Evolutionary conservation across 2,888 invertebrate species (phyloP), one percentile per base, ranked within the genome.

Genomic region (Apamea monoglypha): DNA sequence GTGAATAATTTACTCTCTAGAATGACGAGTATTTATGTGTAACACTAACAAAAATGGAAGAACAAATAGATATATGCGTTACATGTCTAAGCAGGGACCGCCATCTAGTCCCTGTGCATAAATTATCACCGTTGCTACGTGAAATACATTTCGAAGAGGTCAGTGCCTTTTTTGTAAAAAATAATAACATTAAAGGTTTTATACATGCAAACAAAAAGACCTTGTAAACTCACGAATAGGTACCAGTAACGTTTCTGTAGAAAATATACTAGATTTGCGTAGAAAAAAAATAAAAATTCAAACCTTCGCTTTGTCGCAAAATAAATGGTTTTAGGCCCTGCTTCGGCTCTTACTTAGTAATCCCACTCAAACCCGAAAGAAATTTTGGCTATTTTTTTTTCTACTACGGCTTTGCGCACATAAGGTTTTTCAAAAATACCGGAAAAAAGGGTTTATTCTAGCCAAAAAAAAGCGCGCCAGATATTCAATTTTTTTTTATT

Each of bases 61-160:
- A 69, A 61, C 73, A 53, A 85, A 47, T 25, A 72, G 80, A 84
- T 66, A 81, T 88, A 80, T 93, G 93, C 67, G 82, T 85, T 61
- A 89, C 92, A 32, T 93, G 93, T 69, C 80, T 93, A 69, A 89
- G 90, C 66, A 83, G 66, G 32, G 86, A 89, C 59, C 90, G 93
- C 1, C 76, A 59, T 18, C 64, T 91, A 40, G 61, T 88, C 25
- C 80, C 90, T 16, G 25, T 89, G n/a, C 21, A 68, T 29, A 81
- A 82, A 76, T 40, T 91, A 40, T 47, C 73, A 50, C 32, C 29
- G 21, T 44, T 91, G 67, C 32, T 90, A n/a, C 72, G 85, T 56
- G 81, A 89, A 77, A 68, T 88, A 25, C 70, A 84, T 36, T 79
- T 89, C 16, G 8, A 56, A 21, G 84, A 91, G 86, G 91, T 56